Conservation (phyloP, 1,140 invertebrate genomes). For the Drosophila hydei region DNA sequence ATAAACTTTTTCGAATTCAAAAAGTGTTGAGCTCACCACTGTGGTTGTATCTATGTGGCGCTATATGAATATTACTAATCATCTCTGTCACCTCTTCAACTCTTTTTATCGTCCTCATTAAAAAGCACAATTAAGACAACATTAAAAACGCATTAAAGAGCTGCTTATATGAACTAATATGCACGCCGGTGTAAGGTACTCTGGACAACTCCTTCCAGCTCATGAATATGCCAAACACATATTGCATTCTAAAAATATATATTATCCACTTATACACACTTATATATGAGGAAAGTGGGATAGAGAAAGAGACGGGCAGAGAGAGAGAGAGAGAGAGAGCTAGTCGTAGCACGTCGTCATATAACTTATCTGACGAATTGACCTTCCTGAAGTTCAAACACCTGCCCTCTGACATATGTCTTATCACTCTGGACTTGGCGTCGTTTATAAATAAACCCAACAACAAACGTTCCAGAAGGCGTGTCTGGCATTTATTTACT, state of each 20-base stretch:
- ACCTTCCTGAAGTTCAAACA: slow-evolving; percentile 75
- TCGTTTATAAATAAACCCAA: slow-evolving; percentile 44
- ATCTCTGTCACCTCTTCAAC: neutral
- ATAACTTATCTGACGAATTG: slow-evolving; percentile 52
- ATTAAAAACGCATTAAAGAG: slow-evolving; percentile 3
- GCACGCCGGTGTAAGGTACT: neutral
- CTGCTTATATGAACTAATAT: slow-evolving; percentile 3
- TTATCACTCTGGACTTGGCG: slow-evolving; percentile 55
- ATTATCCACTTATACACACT: neutral
- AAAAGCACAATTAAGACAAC: neutral
- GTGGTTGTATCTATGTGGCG: too few relatives aligned
- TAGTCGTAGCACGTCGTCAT: slow-evolving; percentile 1
- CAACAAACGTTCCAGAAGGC: slow-evolving; percentile 54
- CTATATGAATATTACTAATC: too few relatives aligned
- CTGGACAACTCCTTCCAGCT: neutral
- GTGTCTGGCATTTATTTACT: slow-evolving; percentile 43
- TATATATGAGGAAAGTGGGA: too few relatives aligned
- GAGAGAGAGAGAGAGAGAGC: neutral
- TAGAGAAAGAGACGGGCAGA: neutral
- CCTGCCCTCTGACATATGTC: slow-evolving; percentile 71
- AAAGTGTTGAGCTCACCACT: neutral
- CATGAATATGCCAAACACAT: slow-evolving; percentile 25
- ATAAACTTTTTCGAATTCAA: neutral
- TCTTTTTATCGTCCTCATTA: neutral
- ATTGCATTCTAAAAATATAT: slow-evolving; percentile 9